A percentile compares a stretch with the other conserved stretches of the same genome.
phyloP scores from a whole-genome alignment of 2,113 vertebrate genomes.

The Erythrolamprus reginae region DNA sequence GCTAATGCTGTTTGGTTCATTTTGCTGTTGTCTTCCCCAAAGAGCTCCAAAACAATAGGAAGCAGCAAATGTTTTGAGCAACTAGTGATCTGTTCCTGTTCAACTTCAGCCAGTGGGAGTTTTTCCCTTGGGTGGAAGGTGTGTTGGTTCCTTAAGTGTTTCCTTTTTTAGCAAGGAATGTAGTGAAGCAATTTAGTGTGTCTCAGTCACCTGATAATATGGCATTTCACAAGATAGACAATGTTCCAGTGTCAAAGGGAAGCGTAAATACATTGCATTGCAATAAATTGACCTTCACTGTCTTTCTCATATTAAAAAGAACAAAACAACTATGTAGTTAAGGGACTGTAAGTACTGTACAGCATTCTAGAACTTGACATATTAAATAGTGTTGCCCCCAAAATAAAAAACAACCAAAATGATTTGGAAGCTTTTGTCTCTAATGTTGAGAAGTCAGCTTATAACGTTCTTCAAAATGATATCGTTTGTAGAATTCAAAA shows the following conservation, averaged over 20 bases:
- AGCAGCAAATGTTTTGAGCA: constrained; percentile 31
- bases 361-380: not conserved
- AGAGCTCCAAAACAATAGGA: constrained; percentile 35
- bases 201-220: constrained; percentile 52
- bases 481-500: not conserved
- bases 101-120: not conserved
- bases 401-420: not conserved
- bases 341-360: not conserved
- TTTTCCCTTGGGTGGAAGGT: constrained; percentile 29
- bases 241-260: constrained; percentile 26
- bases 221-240: constrained; percentile 50
- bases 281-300: constrained; percentile 11
- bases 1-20: constrained; percentile 74
- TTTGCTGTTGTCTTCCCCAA: constrained; percentile 18
- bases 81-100: not conserved
- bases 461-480: not conserved
- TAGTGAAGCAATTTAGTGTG: constrained; percentile 46
- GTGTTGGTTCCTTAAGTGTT: constrained; percentile 37
- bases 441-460: not conserved
- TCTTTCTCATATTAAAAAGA: not conserved
- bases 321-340: not conserved
- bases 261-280: constrained; percentile 45
- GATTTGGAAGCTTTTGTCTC: not conserved
- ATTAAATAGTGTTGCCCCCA: not conserved
- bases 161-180: constrained; percentile 77